Conservation (phyloP, 2,888 invertebrate genomes). For the Acleris sparsana region DNA sequence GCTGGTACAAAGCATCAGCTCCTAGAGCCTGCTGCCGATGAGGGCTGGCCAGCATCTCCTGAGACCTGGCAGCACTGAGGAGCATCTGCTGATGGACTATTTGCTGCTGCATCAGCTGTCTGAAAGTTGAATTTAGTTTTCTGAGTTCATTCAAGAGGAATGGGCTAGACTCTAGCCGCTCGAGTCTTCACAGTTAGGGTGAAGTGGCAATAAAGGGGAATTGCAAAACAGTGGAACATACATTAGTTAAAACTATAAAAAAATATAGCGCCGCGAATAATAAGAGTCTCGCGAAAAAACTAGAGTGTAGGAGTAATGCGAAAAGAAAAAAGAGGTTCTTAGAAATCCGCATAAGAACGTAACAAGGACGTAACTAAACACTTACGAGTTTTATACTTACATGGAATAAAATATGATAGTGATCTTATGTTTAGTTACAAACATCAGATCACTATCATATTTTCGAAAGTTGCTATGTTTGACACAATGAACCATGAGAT, state of each 20-base stretch:
- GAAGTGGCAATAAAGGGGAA: too few relatives aligned
- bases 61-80: conserved; percentile 79
- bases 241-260: too few relatives aligned
- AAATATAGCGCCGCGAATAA: too few relatives aligned
- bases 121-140: conserved; percentile 41
- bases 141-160: too few relatives aligned
- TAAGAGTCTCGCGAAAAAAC: too few relatives aligned
- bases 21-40: conserved; percentile 71
- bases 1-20: conserved; percentile 77
- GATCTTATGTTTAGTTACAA: too few relatives aligned
- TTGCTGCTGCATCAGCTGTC: conserved; percentile 77
- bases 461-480: conserved; percentile 2
- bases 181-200: too few relatives aligned
- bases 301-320: too few relatives aligned
- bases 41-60: conserved; percentile 80
- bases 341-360: neutral
- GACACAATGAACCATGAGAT: conserved; percentile 3
- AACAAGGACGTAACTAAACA: neutral
- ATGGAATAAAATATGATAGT: too few relatives aligned
- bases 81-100: conserved; percentile 78
- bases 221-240: too few relatives aligned
- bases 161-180: too few relatives aligned
- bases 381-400: neutral
- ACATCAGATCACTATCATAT: too few relatives aligned
- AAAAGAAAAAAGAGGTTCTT: neutral